Evolutionary conservation across 2,113 vertebrate genomes (phyloP).

Genomic region (Erythrocercus mccallii): DNA sequence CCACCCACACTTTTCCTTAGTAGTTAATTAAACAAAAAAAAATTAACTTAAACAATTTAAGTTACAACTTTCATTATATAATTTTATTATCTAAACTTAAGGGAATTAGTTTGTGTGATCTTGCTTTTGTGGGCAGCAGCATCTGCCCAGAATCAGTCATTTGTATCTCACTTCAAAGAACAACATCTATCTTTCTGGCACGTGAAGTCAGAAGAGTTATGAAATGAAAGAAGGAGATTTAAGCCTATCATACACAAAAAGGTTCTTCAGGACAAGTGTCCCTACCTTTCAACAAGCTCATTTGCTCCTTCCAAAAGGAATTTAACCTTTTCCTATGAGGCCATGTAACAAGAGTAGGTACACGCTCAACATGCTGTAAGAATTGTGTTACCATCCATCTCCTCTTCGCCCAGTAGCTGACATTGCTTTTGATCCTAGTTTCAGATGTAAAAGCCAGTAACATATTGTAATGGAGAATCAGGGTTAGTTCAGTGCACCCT

Average conservation of each 20-base stretch:
- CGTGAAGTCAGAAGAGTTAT: conserved; percentile 41
- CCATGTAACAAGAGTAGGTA: conserved; percentile 67
- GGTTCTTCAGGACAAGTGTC: conserved; percentile 60
- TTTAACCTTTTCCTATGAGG: conserved; percentile 68
- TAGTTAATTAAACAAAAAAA: not conserved
- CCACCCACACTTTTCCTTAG: conserved; percentile 40
- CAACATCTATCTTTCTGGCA: conserved; percentile 39
- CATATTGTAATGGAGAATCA: conserved; percentile 67
- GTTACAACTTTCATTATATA: conserved; percentile 6
- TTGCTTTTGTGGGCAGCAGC: not conserved
- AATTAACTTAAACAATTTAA: not conserved
- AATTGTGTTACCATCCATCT: conserved; percentile 69
- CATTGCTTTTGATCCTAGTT: conserved; percentile 66
- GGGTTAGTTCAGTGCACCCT: conserved; percentile 64
- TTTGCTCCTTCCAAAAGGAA: conserved; percentile 67
- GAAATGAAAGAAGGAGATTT: conserved; percentile 54
- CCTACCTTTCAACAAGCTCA: conserved; percentile 67
- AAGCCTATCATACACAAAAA: conserved; percentile 53
- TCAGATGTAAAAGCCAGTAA: conserved; percentile 68
- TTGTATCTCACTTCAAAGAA: conserved; percentile 23
- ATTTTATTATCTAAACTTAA: conserved; percentile 44
- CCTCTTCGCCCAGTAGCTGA: conserved; percentile 69
- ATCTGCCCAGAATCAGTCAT: conserved; percentile 17
- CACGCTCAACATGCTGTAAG: conserved; percentile 69
- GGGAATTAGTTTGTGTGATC: conserved; percentile 3